Base-by-base conservation (phyloP, 2,797 vertebrate genomes). In the Hydrolagus colliei region DNA sequence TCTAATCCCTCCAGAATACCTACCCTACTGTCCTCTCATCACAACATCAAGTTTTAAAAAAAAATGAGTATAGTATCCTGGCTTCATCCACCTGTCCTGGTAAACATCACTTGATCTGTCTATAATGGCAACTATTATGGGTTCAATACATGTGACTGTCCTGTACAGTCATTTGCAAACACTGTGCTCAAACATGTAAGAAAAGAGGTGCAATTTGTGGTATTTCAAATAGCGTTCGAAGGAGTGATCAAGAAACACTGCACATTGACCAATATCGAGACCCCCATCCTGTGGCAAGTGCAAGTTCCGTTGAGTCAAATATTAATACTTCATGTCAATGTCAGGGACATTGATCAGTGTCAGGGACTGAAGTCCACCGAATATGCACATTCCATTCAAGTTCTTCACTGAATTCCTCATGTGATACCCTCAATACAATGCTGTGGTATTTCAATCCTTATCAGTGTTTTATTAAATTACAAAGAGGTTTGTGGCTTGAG, bases 391-490 rank as follows among this genome's bases (percentile, higher is more conserved):
- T 52, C 18, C 41, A 22, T 77, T 61, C 61, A 52, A 61, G 75
- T n/a, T 61, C n/a, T 63, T 20, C 76, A 63, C 12, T 63, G 41
- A 8, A n/a, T 77, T 77, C 75, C 11, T 76, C 20, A 77, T 52
- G 41, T 52, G 41, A 52, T 52, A 52, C 41, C 6, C 41, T 1
- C 41, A 52, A 52, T 52, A 52, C 41, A 52, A 52, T 10, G 10
- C 76, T 22, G 9, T 62, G 12, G 59, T 27, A 27, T 62, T 78
- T 61, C n/a, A 62, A 78, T 6, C 76, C 20, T 12, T 63, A 61
- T 78, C n/a, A 78, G 27, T 10, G 63, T 78, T 78, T 78, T 14
- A 78, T 14, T 61, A 77, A 62, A 77, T 77, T 77, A 61, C 9
- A 9, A 20, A n/a, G 20, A 20, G n/a, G 41, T 59, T 77, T 61